Evolutionary conservation across 1,140 invertebrate species (phyloP), one percentile per base, ranked within the genome.

Genomic region (Euura saliciscinereae): DNA sequence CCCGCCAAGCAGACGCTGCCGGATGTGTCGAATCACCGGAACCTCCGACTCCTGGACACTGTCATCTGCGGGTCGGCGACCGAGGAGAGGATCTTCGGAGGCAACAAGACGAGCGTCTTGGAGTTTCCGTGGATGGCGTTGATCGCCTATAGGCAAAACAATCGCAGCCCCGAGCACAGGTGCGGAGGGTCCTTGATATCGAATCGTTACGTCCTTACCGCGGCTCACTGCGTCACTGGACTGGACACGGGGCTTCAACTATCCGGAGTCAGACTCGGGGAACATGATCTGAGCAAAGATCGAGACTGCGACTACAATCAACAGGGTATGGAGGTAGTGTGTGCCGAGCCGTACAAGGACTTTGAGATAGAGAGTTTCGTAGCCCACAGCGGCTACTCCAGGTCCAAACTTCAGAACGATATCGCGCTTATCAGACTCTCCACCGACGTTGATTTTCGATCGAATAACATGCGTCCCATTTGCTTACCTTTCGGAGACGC

Each of bases 71-170:
- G 89, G 1, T 74, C 78, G 0, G 43, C 86, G 2, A 78, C 73
- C 4, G 70, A 81, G 43, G 78, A 87, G 42, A 89, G 83, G 76
- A 89, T 93, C 45, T 78, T 89, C 42, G 88, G 89, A 8, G 92
- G 91, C 0, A 88, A 90, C 43, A 86, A 87, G 73, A 91, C 91
- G 0, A 79, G 79, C 2, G 74, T 93, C 2, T 89, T 88, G 71
- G 90, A 92, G 73, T 91, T 90, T 79, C 91, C 92, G 0, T 93
- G 92, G 92, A 92, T 92, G 91, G 91, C 89, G 0, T 80, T 92
- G 0, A 77, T 93, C 6, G 83, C 86, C 0, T 92, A 92, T 69
- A 75, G 86, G 42, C 82, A 72, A 77, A 88, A 89, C 83, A 73
- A 88, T 75, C 66, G 75, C 3, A 84, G 82, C 43, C 79, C 80